Conservation (phyloP, 2,888 invertebrate species). For the Drosophila demipolita region DNA sequence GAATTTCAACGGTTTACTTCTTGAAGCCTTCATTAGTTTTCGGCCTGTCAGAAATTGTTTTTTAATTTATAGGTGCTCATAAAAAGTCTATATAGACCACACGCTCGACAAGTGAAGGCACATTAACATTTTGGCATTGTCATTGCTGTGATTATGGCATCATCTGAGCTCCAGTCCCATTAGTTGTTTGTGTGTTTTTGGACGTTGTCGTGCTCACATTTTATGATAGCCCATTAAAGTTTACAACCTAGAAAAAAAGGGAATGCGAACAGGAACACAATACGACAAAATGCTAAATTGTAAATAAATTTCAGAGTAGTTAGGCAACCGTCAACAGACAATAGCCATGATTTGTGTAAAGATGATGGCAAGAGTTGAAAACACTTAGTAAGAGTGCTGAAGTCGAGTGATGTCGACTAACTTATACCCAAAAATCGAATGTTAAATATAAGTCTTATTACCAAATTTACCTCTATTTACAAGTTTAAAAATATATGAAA, state of each 20-base stretch:
- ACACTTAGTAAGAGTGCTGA: neutral
- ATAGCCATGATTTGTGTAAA: slow-evolving; percentile 15
- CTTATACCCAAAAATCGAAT: neutral
- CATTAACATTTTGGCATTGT: slow-evolving; percentile 68
- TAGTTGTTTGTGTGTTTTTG: slow-evolving; percentile 25
- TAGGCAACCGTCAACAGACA: slow-evolving; percentile 4
- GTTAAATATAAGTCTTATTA: neutral
- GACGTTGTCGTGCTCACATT: slow-evolving; percentile 46
- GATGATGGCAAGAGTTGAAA: neutral
- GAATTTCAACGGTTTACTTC: slow-evolving; percentile 15
- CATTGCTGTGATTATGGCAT: slow-evolving; percentile 61
- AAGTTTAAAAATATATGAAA: neutral
- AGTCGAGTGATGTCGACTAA: neutral
- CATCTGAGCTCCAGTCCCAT: slow-evolving; percentile 46
- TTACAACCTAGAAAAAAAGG: slow-evolving; percentile 48
- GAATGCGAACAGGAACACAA: slow-evolving; percentile 16
- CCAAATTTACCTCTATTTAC: neutral
- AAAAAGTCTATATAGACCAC: slow-evolving; percentile 41
- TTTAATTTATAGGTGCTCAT: slow-evolving; percentile 71
- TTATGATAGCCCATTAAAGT: slow-evolving; percentile 72
- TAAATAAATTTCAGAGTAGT: slow-evolving; percentile 35
- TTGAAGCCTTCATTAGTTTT: slow-evolving; percentile 28
- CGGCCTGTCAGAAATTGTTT: slow-evolving; percentile 57
- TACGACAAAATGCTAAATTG: slow-evolving; percentile 52
- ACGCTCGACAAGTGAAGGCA: slow-evolving; percentile 7